Conservation (phyloP, 2,797 vertebrate genomes). For the Tinamus major region DNA sequence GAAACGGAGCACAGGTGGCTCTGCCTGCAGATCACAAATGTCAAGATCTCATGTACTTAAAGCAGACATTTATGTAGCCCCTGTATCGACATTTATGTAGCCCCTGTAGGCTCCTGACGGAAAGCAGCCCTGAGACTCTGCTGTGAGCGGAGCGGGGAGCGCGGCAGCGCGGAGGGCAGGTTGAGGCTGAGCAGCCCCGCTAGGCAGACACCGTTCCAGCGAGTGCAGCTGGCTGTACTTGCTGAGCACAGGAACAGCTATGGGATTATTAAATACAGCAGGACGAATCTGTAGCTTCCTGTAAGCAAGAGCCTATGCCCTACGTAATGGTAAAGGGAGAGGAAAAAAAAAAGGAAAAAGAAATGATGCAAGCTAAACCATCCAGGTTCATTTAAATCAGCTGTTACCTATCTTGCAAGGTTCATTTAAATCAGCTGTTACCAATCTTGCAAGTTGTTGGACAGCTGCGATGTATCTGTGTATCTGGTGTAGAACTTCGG, state of each 20-base stretch:
- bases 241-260: background rate
- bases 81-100: background rate
- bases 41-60: background rate
- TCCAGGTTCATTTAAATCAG: background rate
- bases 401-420: background rate
- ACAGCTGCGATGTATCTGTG: background rate
- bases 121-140: background rate
- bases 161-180: background rate
- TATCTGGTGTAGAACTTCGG: background rate
- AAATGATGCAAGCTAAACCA: background rate
- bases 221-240: background rate
- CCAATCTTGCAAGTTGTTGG: background rate
- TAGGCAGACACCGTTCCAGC: background rate
- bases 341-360: fast-evolving
- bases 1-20: background rate
- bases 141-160: background rate
- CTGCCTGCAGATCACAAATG: background rate
- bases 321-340: background rate
- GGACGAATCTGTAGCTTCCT: background rate
- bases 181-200: background rate
- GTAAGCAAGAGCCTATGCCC: background rate
- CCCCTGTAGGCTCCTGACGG: background rate
- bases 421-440: background rate
- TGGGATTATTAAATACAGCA: background rate
- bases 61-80: background rate